These are phyloP conservation scores for Sepioteuthis lessoniana DNA, from an alignment of 2,888 invertebrate species.

Conservation along the genomic window DNA sequence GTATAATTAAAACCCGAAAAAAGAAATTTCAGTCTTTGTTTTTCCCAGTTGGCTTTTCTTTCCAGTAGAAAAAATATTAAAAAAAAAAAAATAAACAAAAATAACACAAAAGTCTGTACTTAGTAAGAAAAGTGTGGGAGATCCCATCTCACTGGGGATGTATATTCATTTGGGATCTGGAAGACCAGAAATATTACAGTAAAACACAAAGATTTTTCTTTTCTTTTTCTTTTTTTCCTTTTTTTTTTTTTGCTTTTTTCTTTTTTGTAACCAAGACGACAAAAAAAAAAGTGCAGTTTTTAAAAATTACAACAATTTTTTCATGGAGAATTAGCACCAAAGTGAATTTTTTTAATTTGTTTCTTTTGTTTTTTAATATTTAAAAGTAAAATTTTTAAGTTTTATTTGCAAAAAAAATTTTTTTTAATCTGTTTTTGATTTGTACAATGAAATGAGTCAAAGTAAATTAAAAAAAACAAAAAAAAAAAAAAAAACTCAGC, in stretches of 20 bases:
- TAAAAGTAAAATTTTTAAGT: not conserved
- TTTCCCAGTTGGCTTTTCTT: conserved; percentile 20
- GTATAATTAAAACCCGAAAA: not conserved
- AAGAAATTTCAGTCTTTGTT: not conserved
- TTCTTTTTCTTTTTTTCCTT: no score
- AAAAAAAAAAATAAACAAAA: not conserved
- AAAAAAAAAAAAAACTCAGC: no score
- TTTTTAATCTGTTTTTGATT: conserved; percentile 33
- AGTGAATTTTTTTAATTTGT: not conserved
- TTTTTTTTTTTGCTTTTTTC: no score
- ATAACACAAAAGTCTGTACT: not conserved
- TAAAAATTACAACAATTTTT: conserved; percentile 12
- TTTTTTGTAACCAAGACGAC: not conserved
- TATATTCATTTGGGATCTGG: conserved; percentile 14
- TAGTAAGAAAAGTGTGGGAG: not conserved
- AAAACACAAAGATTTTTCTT: no score
- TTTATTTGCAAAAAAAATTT: not conserved
- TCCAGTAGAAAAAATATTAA: not conserved
- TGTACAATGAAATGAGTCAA: conserved; percentile 19
- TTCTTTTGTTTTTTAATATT: no score
- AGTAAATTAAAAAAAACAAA: not conserved
- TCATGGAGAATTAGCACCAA: conserved; percentile 19
- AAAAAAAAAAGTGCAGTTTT: not conserved
- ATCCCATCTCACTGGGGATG: not conserved
- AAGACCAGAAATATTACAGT: conserved; percentile 33